These are phyloP conservation scores for Ephestia elutella DNA, from an alignment of 1,140 invertebrate genomes.

Conservation along the genomic window DNA sequence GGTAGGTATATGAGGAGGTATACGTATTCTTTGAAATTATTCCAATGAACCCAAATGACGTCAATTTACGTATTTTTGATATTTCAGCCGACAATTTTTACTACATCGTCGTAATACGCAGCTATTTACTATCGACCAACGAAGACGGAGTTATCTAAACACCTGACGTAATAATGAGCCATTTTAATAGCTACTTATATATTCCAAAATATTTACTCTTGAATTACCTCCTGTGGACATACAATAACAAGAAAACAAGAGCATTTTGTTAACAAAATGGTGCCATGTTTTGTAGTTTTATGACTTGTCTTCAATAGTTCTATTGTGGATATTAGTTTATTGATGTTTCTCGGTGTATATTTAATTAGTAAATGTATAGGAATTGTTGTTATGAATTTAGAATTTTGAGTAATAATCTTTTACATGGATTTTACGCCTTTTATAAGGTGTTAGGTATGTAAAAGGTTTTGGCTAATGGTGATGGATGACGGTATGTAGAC, in stretches of 20 bases:
- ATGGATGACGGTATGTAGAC: not conserved
- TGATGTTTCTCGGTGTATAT: constrained; percentile 1
- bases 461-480: not conserved
- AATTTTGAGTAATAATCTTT: not conserved
- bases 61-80: no score
- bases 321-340: constrained; percentile 2
- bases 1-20: no score
- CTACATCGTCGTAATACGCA: constrained; percentile 58
- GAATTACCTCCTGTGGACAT: not conserved
- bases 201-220: not conserved
- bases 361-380: not conserved
- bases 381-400: not conserved
- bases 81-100: constrained; percentile 66
- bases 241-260: not conserved
- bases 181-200: not conserved
- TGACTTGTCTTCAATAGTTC: not conserved
- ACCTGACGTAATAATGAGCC: not conserved
- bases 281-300: not conserved
- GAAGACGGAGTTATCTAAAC: constrained; percentile 62
- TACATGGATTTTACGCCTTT: not conserved
- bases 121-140: constrained; percentile 62
- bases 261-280: not conserved
- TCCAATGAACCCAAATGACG: no score
- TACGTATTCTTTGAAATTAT: no score
- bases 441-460: not conserved